A percentile compares a stretch with the other conserved stretches of the same genome.
These are phyloP conservation scores for Mythimna pallens DNA, from an alignment of 2,888 invertebrate species.

Conservation along the genomic window DNA sequence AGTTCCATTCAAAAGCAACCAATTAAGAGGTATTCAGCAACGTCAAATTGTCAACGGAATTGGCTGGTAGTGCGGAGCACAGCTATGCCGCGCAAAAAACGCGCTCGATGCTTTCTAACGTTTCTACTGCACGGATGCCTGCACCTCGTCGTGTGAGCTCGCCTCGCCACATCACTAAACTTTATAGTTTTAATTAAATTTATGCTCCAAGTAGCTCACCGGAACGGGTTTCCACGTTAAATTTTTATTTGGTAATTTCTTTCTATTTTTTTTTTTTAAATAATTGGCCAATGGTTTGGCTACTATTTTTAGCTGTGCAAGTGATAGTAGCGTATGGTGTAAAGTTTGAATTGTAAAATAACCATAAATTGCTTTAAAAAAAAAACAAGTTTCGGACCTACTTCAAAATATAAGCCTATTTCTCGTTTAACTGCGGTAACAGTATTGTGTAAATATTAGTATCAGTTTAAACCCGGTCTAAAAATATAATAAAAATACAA, in stretches of 20 bases:
- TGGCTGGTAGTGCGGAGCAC: constrained; percentile 64
- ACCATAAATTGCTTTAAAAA: constrained; percentile 22
- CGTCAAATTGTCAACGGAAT: constrained; percentile 67
- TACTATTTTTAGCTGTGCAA: constrained; percentile 17
- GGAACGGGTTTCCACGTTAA: constrained; percentile 29
- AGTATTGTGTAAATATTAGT: background rate
- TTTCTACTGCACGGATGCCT: constrained; percentile 86
- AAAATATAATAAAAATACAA: background rate
- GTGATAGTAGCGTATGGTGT: background rate
- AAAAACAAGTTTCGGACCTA: background rate
- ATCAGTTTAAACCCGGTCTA: background rate
- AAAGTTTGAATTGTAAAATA: constrained; percentile 22
- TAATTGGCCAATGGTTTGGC: constrained; percentile 30
- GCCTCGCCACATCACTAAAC: constrained; percentile 65
- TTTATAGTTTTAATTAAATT: constrained; percentile 63
- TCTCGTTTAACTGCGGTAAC: constrained; percentile 1
- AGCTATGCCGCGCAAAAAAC: constrained; percentile 80
- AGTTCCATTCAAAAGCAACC: constrained; percentile 44
- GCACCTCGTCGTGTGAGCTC: constrained; percentile 68
- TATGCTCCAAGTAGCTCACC: constrained; percentile 43
- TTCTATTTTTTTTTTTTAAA: constrained; percentile 10
- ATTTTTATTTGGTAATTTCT: constrained; percentile 2
- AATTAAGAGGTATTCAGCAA: constrained; percentile 62
- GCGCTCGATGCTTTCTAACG: constrained; percentile 80
- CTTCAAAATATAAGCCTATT: background rate